phyloP scores from a whole-genome alignment of 1,140 invertebrate species.

The Prorops nasuta region DNA sequence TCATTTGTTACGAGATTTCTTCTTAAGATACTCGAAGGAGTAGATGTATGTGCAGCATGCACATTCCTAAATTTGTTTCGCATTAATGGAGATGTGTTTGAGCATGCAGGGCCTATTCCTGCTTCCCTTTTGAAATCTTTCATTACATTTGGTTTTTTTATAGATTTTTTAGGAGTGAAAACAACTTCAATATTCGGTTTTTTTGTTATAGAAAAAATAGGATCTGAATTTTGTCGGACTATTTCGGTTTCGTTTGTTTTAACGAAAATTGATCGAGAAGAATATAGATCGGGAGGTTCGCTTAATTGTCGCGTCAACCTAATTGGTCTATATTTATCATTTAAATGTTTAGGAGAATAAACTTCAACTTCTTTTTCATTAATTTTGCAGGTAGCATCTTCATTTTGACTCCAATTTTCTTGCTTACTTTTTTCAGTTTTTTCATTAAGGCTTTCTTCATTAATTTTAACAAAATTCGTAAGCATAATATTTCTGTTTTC shows the following conservation, averaged over 20 bases:
- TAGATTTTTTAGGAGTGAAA: constrained; percentile 14
- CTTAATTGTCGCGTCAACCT: constrained; percentile 34
- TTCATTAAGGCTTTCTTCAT: constrained; percentile 17
- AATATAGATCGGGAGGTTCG: constrained; percentile 39
- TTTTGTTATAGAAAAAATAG: constrained; percentile 16
- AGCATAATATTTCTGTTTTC: constrained; percentile 27
- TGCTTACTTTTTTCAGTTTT: too few relatives aligned
- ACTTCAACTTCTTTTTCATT: too few relatives aligned
- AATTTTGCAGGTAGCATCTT: background rate
- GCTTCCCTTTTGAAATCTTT: background rate
- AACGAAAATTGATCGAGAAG: constrained; percentile 17
- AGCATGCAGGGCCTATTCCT: background rate
- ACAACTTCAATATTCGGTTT: constrained; percentile 22
- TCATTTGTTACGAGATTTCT: constrained; percentile 51
- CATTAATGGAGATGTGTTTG: background rate
- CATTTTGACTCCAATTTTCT: constrained; percentile 2
- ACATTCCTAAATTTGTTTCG: constrained; percentile 24
- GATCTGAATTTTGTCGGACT: constrained; percentile 34
- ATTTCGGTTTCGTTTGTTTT: constrained; percentile 16
- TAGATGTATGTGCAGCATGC: constrained; percentile 48
- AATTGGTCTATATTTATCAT: background rate
- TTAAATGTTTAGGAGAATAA: too few relatives aligned
- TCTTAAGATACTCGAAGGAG: constrained; percentile 46
- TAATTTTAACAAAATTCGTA: constrained; percentile 33
- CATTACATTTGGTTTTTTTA: background rate